phyloP scores from a whole-genome alignment of 1,140 invertebrate species.

The Drosophila ohnishii region DNA sequence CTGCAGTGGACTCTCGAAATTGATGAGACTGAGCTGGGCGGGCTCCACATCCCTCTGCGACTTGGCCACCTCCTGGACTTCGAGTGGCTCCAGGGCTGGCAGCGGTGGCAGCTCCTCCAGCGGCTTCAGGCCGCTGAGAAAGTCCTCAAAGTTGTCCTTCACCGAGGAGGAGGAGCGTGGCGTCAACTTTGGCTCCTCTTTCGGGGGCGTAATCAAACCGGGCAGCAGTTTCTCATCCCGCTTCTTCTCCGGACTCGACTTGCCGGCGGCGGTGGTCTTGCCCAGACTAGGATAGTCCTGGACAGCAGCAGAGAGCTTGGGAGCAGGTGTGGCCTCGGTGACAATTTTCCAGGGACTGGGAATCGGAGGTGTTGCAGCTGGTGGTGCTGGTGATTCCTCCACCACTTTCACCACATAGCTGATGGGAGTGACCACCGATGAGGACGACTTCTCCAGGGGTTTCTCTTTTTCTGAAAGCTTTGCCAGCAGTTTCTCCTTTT shows the following conservation, averaged over 20 bases:
- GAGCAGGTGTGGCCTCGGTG: slow-evolving; percentile 1
- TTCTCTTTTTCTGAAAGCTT: slow-evolving; percentile 1
- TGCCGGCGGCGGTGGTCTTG: slow-evolving; percentile 8
- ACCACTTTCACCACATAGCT: slow-evolving; percentile 21
- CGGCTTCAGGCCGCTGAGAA: slow-evolving; percentile 55
- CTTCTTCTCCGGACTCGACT: slow-evolving; percentile 32
- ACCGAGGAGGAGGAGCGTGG: not conserved
- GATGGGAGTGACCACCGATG: not conserved
- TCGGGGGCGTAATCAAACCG: slow-evolving; percentile 16
- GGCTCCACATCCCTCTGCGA: slow-evolving; percentile 5
- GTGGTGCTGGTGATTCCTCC: not conserved
- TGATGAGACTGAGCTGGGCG: slow-evolving; percentile 65
- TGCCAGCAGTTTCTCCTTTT: slow-evolving; percentile 10
- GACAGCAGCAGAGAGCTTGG: slow-evolving; percentile 23
- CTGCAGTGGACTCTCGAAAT: slow-evolving; percentile 77
- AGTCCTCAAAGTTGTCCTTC: slow-evolving; percentile 63
- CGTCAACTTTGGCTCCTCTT: slow-evolving; percentile 2
- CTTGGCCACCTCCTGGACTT: slow-evolving; percentile 21
- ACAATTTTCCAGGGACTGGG: slow-evolving; percentile 33
- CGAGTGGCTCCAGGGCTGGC: slow-evolving; percentile 67
- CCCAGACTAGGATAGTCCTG: slow-evolving; percentile 39
- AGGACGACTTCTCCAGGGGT: not conserved
- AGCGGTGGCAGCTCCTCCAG: slow-evolving; percentile 67
- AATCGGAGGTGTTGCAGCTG: not conserved
- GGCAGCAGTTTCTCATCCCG: slow-evolving; percentile 34